Evolutionary conservation across 2,113 vertebrate species (phyloP).

Genomic region (Candoia aspera): DNA sequence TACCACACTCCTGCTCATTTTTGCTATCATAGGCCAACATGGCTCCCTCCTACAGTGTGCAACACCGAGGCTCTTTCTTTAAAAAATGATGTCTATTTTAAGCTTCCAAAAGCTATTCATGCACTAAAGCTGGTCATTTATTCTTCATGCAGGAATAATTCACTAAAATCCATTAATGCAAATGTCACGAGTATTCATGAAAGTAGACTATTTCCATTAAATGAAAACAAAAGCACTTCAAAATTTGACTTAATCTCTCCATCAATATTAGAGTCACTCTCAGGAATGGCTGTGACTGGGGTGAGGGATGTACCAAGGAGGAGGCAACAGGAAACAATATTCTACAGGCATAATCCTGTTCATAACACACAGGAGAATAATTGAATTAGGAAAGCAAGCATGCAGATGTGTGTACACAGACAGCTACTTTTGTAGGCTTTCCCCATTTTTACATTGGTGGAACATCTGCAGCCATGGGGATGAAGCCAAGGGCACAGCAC

Average conservation of each 20-base stretch:
- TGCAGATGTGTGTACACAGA: neutral
- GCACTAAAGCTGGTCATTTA: neutral
- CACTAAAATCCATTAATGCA: neutral
- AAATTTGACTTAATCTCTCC: too few relatives aligned
- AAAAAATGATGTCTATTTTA: neutral
- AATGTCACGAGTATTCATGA: too few relatives aligned
- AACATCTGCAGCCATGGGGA: too few relatives aligned
- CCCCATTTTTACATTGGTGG: too few relatives aligned
- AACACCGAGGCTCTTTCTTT: neutral
- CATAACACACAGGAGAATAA: neutral
- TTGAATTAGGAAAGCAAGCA: neutral
- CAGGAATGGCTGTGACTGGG: too few relatives aligned
- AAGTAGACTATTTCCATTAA: neutral
- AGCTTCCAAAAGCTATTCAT: neutral
- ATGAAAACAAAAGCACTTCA: too few relatives aligned
- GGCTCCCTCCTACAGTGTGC: neutral
- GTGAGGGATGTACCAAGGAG: too few relatives aligned
- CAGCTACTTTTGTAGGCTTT: neutral
- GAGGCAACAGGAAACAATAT: too few relatives aligned
- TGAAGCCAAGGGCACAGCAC: neutral
- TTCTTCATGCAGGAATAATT: neutral
- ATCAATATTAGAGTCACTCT: too few relatives aligned
- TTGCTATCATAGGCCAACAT: neutral
- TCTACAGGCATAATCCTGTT: neutral
- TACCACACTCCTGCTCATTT: neutral